phyloP scores from a whole-genome alignment of 2,888 invertebrate species.

The Papilio gigon region DNA sequence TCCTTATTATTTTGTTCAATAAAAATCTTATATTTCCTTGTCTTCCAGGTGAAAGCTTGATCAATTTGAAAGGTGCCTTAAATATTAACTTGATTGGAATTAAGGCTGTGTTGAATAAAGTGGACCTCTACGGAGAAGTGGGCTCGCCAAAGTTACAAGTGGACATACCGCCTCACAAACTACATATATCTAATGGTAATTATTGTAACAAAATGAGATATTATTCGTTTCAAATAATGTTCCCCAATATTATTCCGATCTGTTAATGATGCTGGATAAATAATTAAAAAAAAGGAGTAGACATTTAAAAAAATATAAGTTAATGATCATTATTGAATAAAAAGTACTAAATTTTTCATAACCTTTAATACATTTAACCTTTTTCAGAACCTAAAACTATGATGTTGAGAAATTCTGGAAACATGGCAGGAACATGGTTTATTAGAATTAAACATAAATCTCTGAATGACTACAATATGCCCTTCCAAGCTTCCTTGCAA shows the following conservation, averaged over 20 bases:
- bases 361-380: neutral
- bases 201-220: conserved; percentile 20
- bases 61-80: conserved; percentile 60
- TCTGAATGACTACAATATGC: conserved; percentile 49
- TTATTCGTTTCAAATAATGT: neutral
- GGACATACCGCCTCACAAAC: conserved; percentile 52
- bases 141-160: conserved; percentile 61
- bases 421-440: conserved; percentile 64
- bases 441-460: conserved; percentile 55
- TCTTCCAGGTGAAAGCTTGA: conserved; percentile 53
- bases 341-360: too few relatives aligned
- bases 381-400: conserved; percentile 64
- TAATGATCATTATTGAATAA: too few relatives aligned
- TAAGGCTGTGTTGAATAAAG: conserved; percentile 59
- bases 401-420: conserved; percentile 61
- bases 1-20: too few relatives aligned
- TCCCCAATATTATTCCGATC: neutral
- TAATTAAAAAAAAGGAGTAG: too few relatives aligned
- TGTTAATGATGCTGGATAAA: neutral
- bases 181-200: conserved; percentile 63
- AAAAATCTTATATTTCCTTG: neutral
- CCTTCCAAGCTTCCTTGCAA: conserved; percentile 60
- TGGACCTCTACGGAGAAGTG: conserved; percentile 64
- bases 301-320: too few relatives aligned
- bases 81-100: conserved; percentile 67